phyloP scores from a whole-genome alignment of 2,888 invertebrate species.

The Drosophila neonasuta region DNA sequence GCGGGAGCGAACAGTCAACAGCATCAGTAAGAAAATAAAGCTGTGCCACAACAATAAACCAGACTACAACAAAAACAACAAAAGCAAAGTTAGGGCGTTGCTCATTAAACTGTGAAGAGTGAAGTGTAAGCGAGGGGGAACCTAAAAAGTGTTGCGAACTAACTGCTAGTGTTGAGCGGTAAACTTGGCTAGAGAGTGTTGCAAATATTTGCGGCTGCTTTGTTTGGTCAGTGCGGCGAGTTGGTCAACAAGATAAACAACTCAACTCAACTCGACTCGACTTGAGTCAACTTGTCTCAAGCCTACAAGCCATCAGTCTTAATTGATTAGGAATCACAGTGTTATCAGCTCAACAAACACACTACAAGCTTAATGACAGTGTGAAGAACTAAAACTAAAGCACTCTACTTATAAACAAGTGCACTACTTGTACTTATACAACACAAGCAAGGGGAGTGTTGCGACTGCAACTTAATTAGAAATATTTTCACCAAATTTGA shows the following conservation, averaged over 20 bases:
- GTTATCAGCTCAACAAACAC: conserved; percentile 20
- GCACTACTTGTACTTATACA: not conserved
- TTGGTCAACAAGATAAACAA: conserved; percentile 28
- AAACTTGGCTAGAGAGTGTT: conserved; percentile 36
- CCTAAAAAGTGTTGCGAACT: conserved; percentile 37
- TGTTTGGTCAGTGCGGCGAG: conserved; percentile 16
- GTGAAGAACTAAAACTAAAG: conserved; percentile 10
- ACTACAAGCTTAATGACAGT: conserved; percentile 6
- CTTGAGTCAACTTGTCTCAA: conserved; percentile 1
- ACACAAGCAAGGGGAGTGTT: not conserved
- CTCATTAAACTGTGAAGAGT: conserved; percentile 44
- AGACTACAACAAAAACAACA: conserved; percentile 37
- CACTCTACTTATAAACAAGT: conserved; percentile 9
- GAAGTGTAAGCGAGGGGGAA: not conserved
- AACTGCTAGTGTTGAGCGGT: conserved; percentile 36
- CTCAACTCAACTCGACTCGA: conserved; percentile 1
- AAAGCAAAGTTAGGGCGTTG: conserved; percentile 26
- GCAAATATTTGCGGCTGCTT: conserved; percentile 48
- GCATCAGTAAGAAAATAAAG: conserved; percentile 50
- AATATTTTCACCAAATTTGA: conserved; percentile 63
- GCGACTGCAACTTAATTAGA: conserved; percentile 64
- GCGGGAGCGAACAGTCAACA: conserved; percentile 23
- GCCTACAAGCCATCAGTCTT: conserved; percentile 28
- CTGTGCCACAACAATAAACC: conserved; percentile 59
- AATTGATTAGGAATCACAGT: conserved; percentile 40